Conservation (phyloP, 2,797 vertebrate species). For the Poeciliopsis paucimaculata region DNA sequence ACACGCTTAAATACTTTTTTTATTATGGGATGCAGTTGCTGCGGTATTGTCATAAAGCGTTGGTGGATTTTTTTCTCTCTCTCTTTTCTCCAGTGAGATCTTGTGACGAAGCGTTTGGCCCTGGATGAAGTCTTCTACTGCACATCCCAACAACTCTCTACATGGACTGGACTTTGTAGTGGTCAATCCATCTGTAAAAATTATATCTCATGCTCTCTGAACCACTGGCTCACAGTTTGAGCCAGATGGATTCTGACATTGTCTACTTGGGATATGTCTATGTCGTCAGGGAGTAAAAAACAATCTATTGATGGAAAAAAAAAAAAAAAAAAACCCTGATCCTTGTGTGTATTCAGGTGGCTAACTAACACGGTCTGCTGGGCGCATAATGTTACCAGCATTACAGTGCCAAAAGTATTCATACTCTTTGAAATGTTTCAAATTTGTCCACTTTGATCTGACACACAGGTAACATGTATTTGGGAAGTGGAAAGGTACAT, state of each 20-base stretch:
- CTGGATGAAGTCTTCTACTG: neutral
- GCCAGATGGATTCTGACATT: neutral
- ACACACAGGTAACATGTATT: neutral
- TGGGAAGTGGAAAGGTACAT: neutral
- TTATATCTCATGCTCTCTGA: conserved; percentile 5
- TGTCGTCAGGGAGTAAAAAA: conserved; percentile 4
- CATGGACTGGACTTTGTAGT: neutral
- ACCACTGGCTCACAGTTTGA: conserved; percentile 1
- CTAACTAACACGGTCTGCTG: neutral
- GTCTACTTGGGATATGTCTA: conserved; percentile 3
- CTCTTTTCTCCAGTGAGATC: neutral
- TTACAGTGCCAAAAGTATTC: neutral
- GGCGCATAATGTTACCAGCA: neutral
- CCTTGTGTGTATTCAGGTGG: neutral
- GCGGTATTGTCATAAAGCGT: neutral
- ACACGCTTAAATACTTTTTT: neutral
- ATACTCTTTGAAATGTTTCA: neutral
- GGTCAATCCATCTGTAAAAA: conserved; percentile 6
- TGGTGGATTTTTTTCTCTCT: too few relatives aligned
- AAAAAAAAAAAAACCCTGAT: neutral
- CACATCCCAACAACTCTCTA: neutral
- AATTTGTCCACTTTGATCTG: neutral
- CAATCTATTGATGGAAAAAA: neutral
- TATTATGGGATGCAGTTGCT: neutral
- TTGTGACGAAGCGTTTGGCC: neutral